A percentile compares a stretch with the other conserved stretches of the same genome.
These are phyloP conservation scores for roundworm (Caenorhabditis elegans) DNA, from an alignment of 1,140 invertebrate species.

Conservation along the genomic window DNA sequence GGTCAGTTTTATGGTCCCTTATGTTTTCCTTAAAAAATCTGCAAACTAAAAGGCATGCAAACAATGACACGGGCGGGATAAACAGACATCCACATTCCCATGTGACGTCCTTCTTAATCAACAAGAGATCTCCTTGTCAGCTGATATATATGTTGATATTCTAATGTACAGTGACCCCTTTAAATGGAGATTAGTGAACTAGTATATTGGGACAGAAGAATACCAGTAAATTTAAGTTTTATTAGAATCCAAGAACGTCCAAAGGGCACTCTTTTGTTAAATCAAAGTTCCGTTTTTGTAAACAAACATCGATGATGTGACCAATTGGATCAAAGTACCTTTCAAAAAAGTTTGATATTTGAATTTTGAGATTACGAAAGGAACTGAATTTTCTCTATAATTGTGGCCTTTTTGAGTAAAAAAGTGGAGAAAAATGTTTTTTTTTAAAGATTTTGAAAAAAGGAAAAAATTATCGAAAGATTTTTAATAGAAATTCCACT, in stretches of 20 bases:
- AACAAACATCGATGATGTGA: background rate
- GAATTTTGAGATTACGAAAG: too few species aligned
- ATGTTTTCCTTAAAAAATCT: too few species aligned
- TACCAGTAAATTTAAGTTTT: too few species aligned
- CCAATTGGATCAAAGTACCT: background rate
- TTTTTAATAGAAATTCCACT: too few species aligned
- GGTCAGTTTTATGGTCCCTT: background rate
- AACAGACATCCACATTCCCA: conserved; percentile 19
- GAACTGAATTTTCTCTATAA: too few species aligned
- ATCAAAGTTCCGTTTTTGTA: background rate
- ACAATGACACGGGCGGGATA: conserved; percentile 5
- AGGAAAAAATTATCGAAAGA: too few species aligned
- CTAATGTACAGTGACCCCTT: background rate
- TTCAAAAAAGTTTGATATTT: background rate
- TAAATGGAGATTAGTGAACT: background rate
- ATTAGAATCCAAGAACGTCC: background rate
- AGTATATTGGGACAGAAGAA: background rate
- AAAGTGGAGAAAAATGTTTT: too few species aligned
- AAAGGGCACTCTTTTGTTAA: background rate
- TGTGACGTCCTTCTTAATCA: conserved; percentile 25
- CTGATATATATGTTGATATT: background rate
- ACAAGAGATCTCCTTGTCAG: conserved; percentile 17
- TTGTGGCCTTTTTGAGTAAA: too few species aligned
- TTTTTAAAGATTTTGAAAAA: too few species aligned
- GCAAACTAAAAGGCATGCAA: background rate